Base-by-base conservation (phyloP, 2,888 invertebrate species). In the Camponotus fellah region DNA sequence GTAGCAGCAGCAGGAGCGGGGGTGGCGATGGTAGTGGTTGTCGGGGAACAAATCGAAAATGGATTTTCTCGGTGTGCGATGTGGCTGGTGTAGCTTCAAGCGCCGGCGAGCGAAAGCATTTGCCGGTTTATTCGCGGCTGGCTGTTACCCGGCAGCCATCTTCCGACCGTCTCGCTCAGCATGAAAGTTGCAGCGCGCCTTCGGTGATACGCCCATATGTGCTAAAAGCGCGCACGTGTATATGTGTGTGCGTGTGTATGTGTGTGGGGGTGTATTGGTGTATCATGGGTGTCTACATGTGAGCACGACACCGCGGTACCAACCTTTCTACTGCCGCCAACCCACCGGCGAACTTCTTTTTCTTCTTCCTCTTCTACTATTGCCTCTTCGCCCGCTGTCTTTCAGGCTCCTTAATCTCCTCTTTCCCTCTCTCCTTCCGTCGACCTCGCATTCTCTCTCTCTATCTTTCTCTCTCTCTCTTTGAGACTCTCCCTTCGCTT, bases 101-200 rank as follows among this genome's bases (percentile, higher is more conserved):
- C 84, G 76, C 53, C 86, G 77, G 65, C 84, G 87, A 86, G 87
- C 84, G 88, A 86, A 88, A 90, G 91, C 91, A 91, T 92, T 92
- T 89, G 84, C 88, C 91, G 87, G 92, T 92, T 92, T 92, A 89
- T 89, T 87, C 91, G 86, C 83, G 87, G 85, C 88, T 85, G 87
- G 90, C 87, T 89, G 88, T 90, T 92, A 87, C 87, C 87, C 91
- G 90, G 91, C 90, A 86, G 91, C 92, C 92, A 92, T 93, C 90
- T 93, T 92, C 90, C 80, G 65, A 82, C 83, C 87, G 86, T 85
- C 89, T 88, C 81, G 80, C 56, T 68, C 60, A 87, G 87, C 92
- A 92, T 93, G 88, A 93, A 93, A 93, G 72, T 93, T 93, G 92
- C 92, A 93, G 88, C 46, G 82, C 86, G 87, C 86, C 88, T 89